A percentile compares a stretch with the other conserved stretches of the same genome.
Evolutionary conservation across 2,113 vertebrate species (phyloP).

Genomic region (Gnathonemus echidnorhynchus): DNA sequence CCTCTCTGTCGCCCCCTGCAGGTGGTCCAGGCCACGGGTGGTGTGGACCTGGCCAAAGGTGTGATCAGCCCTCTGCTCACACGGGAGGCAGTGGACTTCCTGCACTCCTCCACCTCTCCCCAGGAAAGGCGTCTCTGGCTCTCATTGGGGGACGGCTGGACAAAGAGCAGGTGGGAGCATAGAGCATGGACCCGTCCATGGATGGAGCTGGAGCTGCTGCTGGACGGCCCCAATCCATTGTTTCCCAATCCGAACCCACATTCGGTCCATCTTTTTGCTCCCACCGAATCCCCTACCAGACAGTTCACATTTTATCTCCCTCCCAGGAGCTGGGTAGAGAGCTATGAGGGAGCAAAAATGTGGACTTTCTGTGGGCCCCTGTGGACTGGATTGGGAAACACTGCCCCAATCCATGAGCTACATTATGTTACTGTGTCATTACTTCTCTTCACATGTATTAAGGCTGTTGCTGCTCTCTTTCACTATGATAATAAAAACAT

Average conservation of each 20-base stretch:
- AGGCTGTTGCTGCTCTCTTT: background rate
- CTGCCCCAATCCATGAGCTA: background rate
- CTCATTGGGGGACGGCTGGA: conserved; percentile 80
- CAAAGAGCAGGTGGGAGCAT: conserved; percentile 73
- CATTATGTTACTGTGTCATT: background rate
- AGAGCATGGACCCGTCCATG: background rate
- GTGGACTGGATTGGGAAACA: background rate
- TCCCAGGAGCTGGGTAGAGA: too few species aligned
- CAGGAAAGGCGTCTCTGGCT: conserved; percentile 88
- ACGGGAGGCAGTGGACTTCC: conserved; percentile 80
- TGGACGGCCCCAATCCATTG: background rate
- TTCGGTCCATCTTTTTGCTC: background rate
- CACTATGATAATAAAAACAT: background rate
- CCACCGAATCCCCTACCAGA: background rate
- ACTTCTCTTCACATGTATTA: background rate
- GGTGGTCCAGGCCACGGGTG: conserved; percentile 85
- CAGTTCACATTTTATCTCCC: background rate
- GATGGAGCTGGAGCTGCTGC: background rate
- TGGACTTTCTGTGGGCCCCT: too few species aligned
- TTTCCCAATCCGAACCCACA: background rate
- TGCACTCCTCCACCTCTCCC: conserved; percentile 58
- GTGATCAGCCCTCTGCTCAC: conserved; percentile 81
- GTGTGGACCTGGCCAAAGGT: conserved; percentile 74
- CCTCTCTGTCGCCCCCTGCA: conserved; percentile 35
- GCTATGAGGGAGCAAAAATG: too few species aligned